Evolutionary conservation across 2,797 vertebrate genomes (phyloP), one percentile per base, ranked within the genome.

Genomic region (Anas flavirostris): DNA sequence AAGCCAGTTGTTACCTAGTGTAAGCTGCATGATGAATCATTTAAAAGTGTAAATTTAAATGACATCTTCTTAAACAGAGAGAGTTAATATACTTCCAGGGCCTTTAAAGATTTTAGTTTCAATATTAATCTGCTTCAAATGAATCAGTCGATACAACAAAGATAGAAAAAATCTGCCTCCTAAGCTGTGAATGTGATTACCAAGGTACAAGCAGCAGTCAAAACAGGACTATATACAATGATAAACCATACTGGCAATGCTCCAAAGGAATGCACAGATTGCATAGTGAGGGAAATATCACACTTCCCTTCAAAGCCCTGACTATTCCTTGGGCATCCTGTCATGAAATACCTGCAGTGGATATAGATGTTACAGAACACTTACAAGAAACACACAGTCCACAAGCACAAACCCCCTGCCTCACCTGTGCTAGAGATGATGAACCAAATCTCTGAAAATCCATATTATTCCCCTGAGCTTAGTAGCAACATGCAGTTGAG

Each of bases 11-110:
- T 75, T 31, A 83, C 7, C 16, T 11, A 33, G 29, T 8, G 12
- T 35, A 81, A 88, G 12, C 31, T 26, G 62, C 18, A 50, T 1
- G 2, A 78, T 21, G 15, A 44, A 26, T 35, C 55, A 72, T 67
- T 87, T 78, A 7, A 4, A 91, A 79, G 46, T 17, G 39, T 48
- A 76, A 85, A 69, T 82, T 76, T 58, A 93, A 95, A 46, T 41
- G 39, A 46, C 50, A 55, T 31, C 25, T 33, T 90, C 88, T 91
- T 28, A 64, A 94, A 74, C 28, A 91, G 52, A 82, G 29, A 35
- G 18, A 86, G 31, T 2, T 25, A 19, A 62, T 78, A 82, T 44
- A 79, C 56, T 82, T 77, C 33, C 56, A 76, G 19, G n/a, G 29
- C 50, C 29, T 76, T 67, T 22, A 29, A 84, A 52, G 35, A 44